Percentiles rank a stretch among this genome's conserved stretches.
phyloP scores from a whole-genome alignment of 2,113 vertebrate species.

The Amia ocellicauda region DNA sequence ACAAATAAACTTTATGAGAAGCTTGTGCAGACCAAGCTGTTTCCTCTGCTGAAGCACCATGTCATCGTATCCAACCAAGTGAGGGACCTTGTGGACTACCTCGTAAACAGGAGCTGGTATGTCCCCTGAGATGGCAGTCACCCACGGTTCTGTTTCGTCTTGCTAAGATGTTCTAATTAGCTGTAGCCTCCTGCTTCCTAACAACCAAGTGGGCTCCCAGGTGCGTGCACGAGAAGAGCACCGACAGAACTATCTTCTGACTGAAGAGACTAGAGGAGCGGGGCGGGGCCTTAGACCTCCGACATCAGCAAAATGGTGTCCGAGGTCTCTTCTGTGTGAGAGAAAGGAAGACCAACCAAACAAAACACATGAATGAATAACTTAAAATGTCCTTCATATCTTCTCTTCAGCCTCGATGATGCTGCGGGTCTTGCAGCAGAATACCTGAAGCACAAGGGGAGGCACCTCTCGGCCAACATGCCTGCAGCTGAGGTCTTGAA shows the following conservation, averaged over 20 bases:
- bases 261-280: no score
- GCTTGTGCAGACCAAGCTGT: slow-evolving; percentile 75
- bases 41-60: slow-evolving; percentile 67
- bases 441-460: slow-evolving; percentile 63
- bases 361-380: no score
- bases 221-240: no score
- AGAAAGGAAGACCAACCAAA: no score
- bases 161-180: no score
- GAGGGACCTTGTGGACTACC: slow-evolving; percentile 70
- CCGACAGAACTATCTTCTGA: no score
- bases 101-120: slow-evolving; percentile 74
- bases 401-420: slow-evolving; percentile 66
- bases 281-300: no score
- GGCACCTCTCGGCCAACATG: slow-evolving; percentile 28
- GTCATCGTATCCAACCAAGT: slow-evolving; percentile 56
- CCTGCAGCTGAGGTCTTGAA: slow-evolving; percentile 60
- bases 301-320: no score
- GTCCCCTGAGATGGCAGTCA: slow-evolving; percentile 10
- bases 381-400: not conserved
- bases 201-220: no score
- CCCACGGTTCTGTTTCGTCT: no score
- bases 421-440: slow-evolving; percentile 68
- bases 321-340: no score
- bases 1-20: slow-evolving; percentile 66
- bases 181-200: no score